Evolutionary conservation across 2,888 invertebrate species (phyloP).

Genomic region (Melanchra persicariae): DNA sequence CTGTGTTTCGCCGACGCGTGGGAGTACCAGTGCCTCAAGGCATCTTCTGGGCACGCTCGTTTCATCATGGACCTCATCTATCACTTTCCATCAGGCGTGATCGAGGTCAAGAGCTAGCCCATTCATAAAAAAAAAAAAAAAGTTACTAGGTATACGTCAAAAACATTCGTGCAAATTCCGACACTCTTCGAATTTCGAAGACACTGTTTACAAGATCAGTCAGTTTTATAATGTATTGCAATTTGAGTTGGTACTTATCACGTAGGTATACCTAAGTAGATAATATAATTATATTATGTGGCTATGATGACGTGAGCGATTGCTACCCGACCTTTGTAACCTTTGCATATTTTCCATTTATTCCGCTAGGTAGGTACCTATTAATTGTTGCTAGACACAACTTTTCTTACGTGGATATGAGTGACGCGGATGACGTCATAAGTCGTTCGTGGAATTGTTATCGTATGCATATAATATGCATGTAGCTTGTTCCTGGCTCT

Average conservation of each 20-base stretch:
- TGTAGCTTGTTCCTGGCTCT: neutral
- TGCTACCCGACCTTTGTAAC: slow-evolving; percentile 16
- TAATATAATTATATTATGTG: slow-evolving; percentile 11
- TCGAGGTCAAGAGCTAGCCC: too few relatives aligned
- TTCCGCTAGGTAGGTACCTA: neutral
- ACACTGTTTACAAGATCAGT: neutral
- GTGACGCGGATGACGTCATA: neutral
- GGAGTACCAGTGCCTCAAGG: too few relatives aligned
- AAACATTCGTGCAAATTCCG: neutral
- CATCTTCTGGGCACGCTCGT: too few relatives aligned
- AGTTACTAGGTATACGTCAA: too few relatives aligned
- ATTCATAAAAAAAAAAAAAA: too few relatives aligned
- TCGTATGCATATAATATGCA: neutral
- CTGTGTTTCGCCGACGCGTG: too few relatives aligned
- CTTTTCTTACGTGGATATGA: neutral
- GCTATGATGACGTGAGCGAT: slow-evolving; percentile 16
- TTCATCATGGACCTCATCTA: too few relatives aligned
- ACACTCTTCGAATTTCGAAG: neutral
- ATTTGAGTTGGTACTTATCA: neutral
- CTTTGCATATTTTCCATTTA: slow-evolving; percentile 26
- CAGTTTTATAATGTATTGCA: neutral
- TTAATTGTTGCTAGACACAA: slow-evolving; percentile 9
- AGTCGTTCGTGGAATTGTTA: neutral
- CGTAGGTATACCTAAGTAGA: neutral
- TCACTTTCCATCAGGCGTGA: too few relatives aligned